phyloP scores from a whole-genome alignment of 2,797 vertebrate genomes.

The Myiotriccus ornatus region DNA sequence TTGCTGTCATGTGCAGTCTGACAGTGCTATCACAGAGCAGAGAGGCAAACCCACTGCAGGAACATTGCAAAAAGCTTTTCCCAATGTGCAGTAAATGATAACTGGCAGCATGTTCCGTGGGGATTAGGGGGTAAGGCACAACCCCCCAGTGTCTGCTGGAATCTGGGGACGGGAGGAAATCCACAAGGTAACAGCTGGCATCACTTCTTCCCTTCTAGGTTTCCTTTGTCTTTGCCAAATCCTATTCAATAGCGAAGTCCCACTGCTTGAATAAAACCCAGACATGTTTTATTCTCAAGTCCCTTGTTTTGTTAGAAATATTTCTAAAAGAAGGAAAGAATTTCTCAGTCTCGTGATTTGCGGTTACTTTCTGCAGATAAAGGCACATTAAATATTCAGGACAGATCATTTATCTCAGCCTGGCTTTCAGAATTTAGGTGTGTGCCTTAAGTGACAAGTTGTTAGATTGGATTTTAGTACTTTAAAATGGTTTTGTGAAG shows the following conservation, averaged over 20 bases:
- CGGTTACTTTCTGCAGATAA: not conserved
- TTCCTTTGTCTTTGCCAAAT: slow-evolving; percentile 36
- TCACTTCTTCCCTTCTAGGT: not conserved
- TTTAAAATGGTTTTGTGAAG: slow-evolving; percentile 14
- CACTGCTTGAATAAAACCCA: not conserved
- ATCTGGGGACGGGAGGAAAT: not conserved
- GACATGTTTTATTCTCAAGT: not conserved
- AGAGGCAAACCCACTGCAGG: not conserved
- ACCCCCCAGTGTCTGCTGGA: not conserved
- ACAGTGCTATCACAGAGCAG: not conserved
- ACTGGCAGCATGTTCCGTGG: not conserved
- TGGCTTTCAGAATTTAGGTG: not conserved
- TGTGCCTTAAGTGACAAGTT: slow-evolving; percentile 29
- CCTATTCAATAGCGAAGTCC: not conserved
- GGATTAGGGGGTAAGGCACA: not conserved
- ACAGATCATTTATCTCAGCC: slow-evolving; percentile 14
- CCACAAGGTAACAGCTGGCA: not conserved
- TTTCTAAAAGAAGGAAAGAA: not conserved
- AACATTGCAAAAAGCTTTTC: not conserved
- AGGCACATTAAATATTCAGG: not conserved
- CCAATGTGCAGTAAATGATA: not conserved
- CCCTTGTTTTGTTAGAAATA: slow-evolving; percentile 7
- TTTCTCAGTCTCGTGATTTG: not conserved
- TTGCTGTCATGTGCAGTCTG: not conserved
- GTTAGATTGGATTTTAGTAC: slow-evolving; percentile 13